Conservation (phyloP, 2,888 invertebrate species). For the Proisotoma minuta region DNA sequence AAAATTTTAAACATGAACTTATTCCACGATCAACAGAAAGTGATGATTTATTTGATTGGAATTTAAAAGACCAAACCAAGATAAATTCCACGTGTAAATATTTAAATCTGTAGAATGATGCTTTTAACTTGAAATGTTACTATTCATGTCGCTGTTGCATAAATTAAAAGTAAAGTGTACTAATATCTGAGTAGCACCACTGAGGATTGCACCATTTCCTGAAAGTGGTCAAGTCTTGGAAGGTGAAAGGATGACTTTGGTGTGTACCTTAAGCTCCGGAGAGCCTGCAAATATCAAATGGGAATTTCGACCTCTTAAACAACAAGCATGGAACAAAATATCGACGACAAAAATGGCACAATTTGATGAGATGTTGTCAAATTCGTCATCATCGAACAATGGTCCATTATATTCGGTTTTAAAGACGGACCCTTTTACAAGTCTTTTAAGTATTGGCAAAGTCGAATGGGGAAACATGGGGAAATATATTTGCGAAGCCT, state of each 20-base stretch:
- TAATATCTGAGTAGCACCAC: constrained; percentile 43
- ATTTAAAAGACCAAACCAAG: too few species aligned
- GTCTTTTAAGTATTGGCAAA: constrained; percentile 42
- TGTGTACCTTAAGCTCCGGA: constrained; percentile 45
- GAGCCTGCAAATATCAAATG: constrained; percentile 40
- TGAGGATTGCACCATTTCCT: constrained; percentile 43
- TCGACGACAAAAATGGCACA: neutral
- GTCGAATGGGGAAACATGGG: constrained; percentile 50
- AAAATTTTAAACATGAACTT: too few species aligned
- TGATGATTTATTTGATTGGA: too few species aligned
- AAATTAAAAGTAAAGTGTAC: too few species aligned
- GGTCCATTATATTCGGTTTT: constrained; percentile 41
- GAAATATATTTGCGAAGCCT: constrained; percentile 41
- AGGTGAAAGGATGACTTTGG: constrained; percentile 42
- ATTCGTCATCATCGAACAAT: neutral
- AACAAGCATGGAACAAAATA: neutral
- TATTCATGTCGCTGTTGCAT: too few species aligned
- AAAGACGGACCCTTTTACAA: constrained; percentile 59
- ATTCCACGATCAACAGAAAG: too few species aligned
- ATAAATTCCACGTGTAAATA: too few species aligned
- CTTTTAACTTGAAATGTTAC: too few species aligned
- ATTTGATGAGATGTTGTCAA: neutral
- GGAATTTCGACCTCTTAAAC: too few species aligned
- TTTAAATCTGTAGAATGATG: too few species aligned
- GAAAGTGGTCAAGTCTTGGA: constrained; percentile 41